These are phyloP conservation scores for Alouatta palliata DNA, from an alignment of 2,113 vertebrate genomes.

Conservation along the genomic window DNA sequence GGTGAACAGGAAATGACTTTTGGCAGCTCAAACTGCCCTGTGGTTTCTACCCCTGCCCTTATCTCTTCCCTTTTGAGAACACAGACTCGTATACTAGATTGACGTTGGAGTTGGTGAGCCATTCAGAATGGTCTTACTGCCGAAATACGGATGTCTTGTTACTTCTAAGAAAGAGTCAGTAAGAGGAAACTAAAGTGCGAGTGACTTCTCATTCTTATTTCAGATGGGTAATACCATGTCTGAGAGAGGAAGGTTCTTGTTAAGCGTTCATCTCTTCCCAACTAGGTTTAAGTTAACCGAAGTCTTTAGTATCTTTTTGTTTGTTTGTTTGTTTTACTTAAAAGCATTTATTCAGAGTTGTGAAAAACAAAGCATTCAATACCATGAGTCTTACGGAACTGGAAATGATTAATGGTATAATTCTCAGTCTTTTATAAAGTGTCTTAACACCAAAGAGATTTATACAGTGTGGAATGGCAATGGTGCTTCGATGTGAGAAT, in stretches of 20 bases:
- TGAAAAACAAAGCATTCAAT: constrained; percentile 83
- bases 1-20: not conserved
- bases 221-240: constrained; percentile 48
- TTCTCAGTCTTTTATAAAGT: constrained; percentile 83
- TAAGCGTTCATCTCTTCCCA: not conserved
- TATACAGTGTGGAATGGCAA: constrained; percentile 82
- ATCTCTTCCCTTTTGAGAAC: not conserved
- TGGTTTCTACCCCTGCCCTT: accelerated
- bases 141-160: not conserved
- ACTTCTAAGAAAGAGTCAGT: not conserved
- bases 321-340: constrained; percentile 72
- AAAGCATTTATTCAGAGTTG: constrained; percentile 84
- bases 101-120: not conserved
- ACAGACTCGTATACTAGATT: not conserved
- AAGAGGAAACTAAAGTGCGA: constrained; percentile 49
- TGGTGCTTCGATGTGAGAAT: constrained; percentile 82
- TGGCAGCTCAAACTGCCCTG: not conserved
- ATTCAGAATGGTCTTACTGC: not conserved
- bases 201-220: constrained; percentile 46
- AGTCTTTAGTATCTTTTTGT: constrained; percentile 79
- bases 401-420: constrained; percentile 84
- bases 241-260: not conserved
- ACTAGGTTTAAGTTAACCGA: constrained; percentile 69
- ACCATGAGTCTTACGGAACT: constrained; percentile 78
- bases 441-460: constrained; percentile 79